Evolutionary conservation across 1,140 invertebrate species (phyloP).

Genomic region (Thereuonema tuberculata): DNA sequence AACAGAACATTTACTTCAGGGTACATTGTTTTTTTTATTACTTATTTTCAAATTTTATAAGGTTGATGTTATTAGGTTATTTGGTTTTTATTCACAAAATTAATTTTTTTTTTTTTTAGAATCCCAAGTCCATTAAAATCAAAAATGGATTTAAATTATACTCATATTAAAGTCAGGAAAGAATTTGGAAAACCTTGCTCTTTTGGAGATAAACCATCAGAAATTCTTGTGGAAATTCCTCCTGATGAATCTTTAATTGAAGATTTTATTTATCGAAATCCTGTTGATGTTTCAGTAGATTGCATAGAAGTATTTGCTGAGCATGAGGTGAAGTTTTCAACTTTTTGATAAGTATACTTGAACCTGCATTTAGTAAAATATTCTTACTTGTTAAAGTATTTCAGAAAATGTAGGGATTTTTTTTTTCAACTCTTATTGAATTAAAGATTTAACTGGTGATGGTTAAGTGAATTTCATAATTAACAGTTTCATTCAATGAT

Average conservation of each 20-base stretch:
- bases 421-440: too few species aligned
- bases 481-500: too few species aligned
- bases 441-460: too few species aligned
- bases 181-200: conserved; percentile 23
- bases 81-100: too few species aligned
- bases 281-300: conserved; percentile 32
- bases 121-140: not conserved
- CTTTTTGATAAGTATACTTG: too few species aligned
- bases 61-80: too few species aligned
- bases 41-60: too few species aligned
- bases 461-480: too few species aligned
- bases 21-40: too few species aligned
- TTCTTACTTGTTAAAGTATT: not conserved
- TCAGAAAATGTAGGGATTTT: not conserved
- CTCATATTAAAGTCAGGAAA: not conserved
- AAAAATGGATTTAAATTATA: not conserved
- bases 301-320: conserved; percentile 34
- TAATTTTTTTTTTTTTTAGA: too few species aligned
- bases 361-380: too few species aligned
- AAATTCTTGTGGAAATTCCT: conserved; percentile 54
- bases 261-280: conserved; percentile 53
- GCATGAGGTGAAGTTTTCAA: conserved; percentile 30
- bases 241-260: conserved; percentile 48
- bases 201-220: conserved; percentile 56
- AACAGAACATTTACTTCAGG: too few species aligned